A percentile compares a stretch with the other conserved stretches of the same genome.
These are phyloP conservation scores for Numenius arquata DNA, from an alignment of 2,113 vertebrate genomes.

Conservation along the genomic window DNA sequence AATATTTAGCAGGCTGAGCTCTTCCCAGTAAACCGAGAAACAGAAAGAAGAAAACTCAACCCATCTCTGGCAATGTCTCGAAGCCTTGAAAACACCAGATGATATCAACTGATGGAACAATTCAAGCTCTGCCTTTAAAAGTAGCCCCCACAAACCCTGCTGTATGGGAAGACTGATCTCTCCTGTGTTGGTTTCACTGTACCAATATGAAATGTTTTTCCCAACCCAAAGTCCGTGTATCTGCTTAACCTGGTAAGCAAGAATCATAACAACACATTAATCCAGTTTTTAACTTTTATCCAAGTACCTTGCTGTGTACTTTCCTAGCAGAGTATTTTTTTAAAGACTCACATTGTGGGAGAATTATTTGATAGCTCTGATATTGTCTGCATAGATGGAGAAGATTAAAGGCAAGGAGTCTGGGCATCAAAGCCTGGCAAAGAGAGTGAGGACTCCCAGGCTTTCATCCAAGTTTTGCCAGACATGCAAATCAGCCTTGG, in stretches of 20 bases:
- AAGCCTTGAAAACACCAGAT: not conserved
- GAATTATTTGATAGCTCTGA: not conserved
- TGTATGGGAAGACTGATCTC: not conserved
- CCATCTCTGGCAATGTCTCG: not conserved
- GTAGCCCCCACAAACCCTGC: not conserved
- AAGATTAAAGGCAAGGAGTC: constrained; percentile 6
- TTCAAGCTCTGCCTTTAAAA: not conserved
- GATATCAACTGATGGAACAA: not conserved
- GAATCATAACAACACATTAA: not conserved
- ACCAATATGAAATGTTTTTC: not conserved
- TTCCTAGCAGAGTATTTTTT: not conserved
- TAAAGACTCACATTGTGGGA: not conserved
- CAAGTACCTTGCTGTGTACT: not conserved
- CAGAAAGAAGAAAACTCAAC: not conserved
- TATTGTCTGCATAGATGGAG: not conserved
- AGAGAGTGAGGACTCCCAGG: not conserved
- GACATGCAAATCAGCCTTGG: not conserved
- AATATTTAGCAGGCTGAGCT: not conserved
- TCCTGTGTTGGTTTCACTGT: not conserved
- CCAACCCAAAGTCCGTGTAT: not conserved
- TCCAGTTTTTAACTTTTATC: not conserved
- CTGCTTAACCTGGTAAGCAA: not conserved
- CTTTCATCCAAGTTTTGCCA: constrained; percentile 26
- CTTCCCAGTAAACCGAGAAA: not conserved
- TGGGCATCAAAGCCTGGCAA: constrained; percentile 28